Evolutionary conservation across 2,888 invertebrate genomes (phyloP).

Genomic region (Myopa testacea): DNA sequence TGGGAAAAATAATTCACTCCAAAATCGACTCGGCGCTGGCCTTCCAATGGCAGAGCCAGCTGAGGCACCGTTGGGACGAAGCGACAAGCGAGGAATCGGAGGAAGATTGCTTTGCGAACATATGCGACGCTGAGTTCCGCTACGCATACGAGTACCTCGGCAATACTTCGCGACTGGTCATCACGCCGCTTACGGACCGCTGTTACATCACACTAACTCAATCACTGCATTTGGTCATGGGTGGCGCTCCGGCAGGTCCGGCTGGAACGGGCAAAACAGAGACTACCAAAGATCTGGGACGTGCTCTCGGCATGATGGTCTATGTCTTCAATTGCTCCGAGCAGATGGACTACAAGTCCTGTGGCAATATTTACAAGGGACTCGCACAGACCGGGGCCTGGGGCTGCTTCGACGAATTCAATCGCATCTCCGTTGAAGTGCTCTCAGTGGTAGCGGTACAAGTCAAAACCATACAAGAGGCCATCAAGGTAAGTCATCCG

Average conservation of each 20-base stretch:
- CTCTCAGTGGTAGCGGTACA: conserved; percentile 96
- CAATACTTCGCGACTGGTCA: conserved; percentile 92
- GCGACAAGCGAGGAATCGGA: conserved; percentile 41
- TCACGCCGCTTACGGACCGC: conserved; percentile 94
- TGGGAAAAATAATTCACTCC: conserved; percentile 84
- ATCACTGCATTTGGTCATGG: conserved; percentile 93
- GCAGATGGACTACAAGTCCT: conserved; percentile 98
- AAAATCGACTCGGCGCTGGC: conserved; percentile 84
- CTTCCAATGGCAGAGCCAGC: conserved; percentile 93
- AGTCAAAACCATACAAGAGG: conserved; percentile 88
- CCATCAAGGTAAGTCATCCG: conserved; percentile 76
- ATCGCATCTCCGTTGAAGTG: conserved; percentile 96
- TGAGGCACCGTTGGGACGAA: conserved; percentile 86
- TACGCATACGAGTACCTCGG: conserved; percentile 96
- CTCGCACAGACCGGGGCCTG: conserved; percentile 94
- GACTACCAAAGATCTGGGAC: conserved; percentile 96
- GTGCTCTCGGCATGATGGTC: conserved; percentile 97
- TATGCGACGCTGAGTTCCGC: conserved; percentile 93
- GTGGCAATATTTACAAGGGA: conserved; percentile 95
- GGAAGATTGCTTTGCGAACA: conserved; percentile 91
- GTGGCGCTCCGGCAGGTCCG: conserved; percentile 95
- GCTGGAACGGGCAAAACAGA: conserved; percentile 98
- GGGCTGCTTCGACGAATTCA: conserved; percentile 99
- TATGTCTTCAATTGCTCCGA: conserved; percentile 98
- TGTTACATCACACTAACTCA: conserved; percentile 95